Conservation (phyloP, 2,113 vertebrate species). For the Oncorhynchus kisutch region DNA sequence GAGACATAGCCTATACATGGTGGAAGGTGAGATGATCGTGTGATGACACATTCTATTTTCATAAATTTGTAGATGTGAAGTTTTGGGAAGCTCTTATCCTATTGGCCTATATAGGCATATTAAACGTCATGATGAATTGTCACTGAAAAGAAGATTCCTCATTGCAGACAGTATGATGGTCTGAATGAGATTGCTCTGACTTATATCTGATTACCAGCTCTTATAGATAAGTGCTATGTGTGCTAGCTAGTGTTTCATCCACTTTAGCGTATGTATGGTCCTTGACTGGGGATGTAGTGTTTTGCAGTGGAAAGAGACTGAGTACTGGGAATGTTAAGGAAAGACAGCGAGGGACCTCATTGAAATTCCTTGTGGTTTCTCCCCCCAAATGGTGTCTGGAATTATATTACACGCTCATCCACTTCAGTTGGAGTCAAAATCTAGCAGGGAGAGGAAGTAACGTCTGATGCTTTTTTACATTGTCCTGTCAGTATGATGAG, state of each 20-base stretch:
- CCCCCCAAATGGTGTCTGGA: conserved; percentile 12
- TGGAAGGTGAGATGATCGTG: no score
- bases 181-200: neutral
- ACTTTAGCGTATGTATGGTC: neutral
- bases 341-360: conserved; percentile 6
- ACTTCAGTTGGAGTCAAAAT: neutral
- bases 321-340: neutral
- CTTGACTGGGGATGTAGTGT: neutral
- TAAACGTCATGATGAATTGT: no score
- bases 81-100: no score
- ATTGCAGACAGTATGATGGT: no score
- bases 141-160: no score
- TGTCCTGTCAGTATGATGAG: neutral
- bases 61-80: no score
- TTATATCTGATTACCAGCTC: neutral
- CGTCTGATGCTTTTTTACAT: conserved; percentile 1
- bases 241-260: neutral
- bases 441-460: neutral
- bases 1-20: no score
- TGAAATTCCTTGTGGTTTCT: conserved; percentile 6
- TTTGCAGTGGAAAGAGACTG: neutral
- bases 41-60: no score
- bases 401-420: conserved; percentile 12
- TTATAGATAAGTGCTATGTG: neutral
- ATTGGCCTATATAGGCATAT: no score